phyloP scores from a whole-genome alignment of 2,113 vertebrate genomes.

The Lampris megalopsis region DNA sequence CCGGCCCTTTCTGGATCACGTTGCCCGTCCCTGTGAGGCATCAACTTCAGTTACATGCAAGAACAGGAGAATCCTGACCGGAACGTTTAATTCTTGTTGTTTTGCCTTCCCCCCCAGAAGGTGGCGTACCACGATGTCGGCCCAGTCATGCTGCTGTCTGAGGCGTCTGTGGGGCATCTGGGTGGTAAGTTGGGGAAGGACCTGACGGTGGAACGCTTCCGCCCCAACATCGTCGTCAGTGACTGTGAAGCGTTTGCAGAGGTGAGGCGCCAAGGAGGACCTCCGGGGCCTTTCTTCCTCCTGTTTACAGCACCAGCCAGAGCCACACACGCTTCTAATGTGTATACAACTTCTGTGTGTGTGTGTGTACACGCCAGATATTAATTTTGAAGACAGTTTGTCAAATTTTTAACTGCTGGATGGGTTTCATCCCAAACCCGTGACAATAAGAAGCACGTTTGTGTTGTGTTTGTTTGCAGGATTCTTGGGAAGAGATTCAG shows the following conservation, averaged over 20 bases:
- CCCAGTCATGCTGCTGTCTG: conserved; percentile 87
- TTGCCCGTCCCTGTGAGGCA: too few species aligned
- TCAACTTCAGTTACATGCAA: neutral
- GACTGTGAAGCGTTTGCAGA: conserved; percentile 89
- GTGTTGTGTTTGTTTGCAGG: conserved; percentile 78
- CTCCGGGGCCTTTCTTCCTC: too few species aligned
- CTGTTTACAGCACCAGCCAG: too few species aligned
- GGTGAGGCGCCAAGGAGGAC: conserved; percentile 71
- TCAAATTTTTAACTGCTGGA: too few species aligned
- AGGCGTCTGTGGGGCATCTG: conserved; percentile 89
- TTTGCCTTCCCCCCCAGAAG: conserved; percentile 52
- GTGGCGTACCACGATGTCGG: conserved; percentile 89
- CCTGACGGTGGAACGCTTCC: conserved; percentile 85
- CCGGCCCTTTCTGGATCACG: too few species aligned
- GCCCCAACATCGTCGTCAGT: conserved; percentile 89
- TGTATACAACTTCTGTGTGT: too few species aligned
- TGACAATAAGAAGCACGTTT: neutral
- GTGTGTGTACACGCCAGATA: too few species aligned
- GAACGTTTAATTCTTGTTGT: neutral
- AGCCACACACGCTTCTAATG: too few species aligned
- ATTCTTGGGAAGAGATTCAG: conserved; percentile 90
- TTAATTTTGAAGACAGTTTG: too few species aligned
- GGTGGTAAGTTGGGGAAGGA: conserved; percentile 85
- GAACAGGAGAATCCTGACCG: neutral
- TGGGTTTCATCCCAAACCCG: too few species aligned